Evolutionary conservation across 2,888 invertebrate species (phyloP).

Genomic region (Aspidiotus destructor): DNA sequence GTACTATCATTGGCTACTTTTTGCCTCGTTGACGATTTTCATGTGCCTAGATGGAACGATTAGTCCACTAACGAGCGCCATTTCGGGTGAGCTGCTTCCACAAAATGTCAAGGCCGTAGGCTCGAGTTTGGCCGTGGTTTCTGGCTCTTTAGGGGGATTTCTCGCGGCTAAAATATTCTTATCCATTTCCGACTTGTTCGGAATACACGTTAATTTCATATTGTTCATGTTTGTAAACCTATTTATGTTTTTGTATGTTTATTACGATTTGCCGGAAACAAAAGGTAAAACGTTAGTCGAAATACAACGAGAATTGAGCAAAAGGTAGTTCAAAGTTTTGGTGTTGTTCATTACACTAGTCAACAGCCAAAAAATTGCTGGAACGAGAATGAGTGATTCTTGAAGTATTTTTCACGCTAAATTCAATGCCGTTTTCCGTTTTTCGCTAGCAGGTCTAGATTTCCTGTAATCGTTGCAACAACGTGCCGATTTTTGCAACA

Average conservation of each 20-base stretch:
- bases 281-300: slow-evolving; percentile 18
- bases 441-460: no score
- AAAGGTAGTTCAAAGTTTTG: no score
- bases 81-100: slow-evolving; percentile 17
- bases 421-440: no score
- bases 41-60: background rate
- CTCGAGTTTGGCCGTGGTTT: background rate
- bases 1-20: background rate
- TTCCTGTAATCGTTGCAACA: no score
- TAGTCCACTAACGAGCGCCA: background rate
- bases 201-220: slow-evolving; percentile 15
- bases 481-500: no score
- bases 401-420: no score
- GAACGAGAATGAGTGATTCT: no score
- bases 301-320: background rate
- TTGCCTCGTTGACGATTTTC: background rate
- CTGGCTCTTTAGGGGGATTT: background rate
- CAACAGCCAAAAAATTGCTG: no score
- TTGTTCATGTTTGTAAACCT: slow-evolving; percentile 5
- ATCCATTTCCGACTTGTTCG: background rate
- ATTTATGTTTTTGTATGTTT: slow-evolving; percentile 8
- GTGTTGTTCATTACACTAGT: no score
- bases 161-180: slow-evolving; percentile 6
- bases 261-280: slow-evolving; percentile 17
- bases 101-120: slow-evolving; percentile 8